Evolutionary conservation across 2,888 invertebrate genomes (phyloP).

Genomic region (Drosophila pseudotalamancana): DNA sequence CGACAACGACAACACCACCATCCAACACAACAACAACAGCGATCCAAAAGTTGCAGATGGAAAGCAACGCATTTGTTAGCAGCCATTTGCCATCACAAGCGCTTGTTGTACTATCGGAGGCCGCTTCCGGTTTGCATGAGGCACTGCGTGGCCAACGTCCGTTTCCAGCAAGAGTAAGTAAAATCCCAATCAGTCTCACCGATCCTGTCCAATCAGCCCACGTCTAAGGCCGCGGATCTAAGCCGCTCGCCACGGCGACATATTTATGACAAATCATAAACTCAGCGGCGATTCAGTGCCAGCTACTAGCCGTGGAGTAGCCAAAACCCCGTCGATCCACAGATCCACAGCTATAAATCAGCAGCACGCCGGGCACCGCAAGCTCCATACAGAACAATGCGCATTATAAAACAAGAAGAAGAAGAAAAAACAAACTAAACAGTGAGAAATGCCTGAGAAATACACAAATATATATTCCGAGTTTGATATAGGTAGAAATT

Average conservation of each 20-base stretch:
- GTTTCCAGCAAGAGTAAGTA: conserved; percentile 89
- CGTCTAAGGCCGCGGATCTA: conserved; percentile 5
- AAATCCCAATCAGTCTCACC: conserved; percentile 41
- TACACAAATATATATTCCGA: not conserved
- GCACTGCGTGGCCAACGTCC: conserved; percentile 90
- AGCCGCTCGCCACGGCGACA: conserved; percentile 48
- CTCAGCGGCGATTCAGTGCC: conserved; percentile 29
- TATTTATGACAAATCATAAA: conserved; percentile 78
- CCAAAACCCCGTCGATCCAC: conserved; percentile 61
- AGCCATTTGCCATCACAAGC: conserved; percentile 90
- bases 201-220: conserved; percentile 27
- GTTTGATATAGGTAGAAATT: too few relatives aligned
- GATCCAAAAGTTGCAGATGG: conserved; percentile 85
- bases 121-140: conserved; percentile 90
- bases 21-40: conserved; percentile 9
- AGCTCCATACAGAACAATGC: conserved; percentile 60
- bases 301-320: conserved; percentile 29
- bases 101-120: conserved; percentile 90
- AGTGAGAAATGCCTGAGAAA: conserved; percentile 37
- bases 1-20: conserved; percentile 17
- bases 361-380: conserved; percentile 75
- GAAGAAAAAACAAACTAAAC: conserved; percentile 28
- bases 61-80: conserved; percentile 90
- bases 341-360: conserved; percentile 77
- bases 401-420: conserved; percentile 64